Percentiles rank a stretch among this genome's conserved stretches.
These are phyloP conservation scores for Nebria ingens DNA, from an alignment of 1,140 invertebrate genomes.

Conservation along the genomic window DNA sequence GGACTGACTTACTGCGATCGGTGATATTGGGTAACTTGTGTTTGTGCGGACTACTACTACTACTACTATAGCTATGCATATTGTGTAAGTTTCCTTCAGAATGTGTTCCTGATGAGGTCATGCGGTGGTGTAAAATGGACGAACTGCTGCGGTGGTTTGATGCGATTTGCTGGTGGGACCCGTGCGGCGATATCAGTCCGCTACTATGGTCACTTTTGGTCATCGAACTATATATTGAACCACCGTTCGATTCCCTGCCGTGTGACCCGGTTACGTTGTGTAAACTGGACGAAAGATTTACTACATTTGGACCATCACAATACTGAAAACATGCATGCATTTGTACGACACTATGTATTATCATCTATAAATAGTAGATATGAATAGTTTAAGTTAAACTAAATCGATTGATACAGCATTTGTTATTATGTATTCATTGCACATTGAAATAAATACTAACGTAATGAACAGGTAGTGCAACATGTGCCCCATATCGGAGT, in stretches of 20 bases:
- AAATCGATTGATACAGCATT: no score
- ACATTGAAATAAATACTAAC: conserved; percentile 1
- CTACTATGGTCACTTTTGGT: conserved; percentile 23
- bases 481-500: not conserved
- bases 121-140: conserved; percentile 7
- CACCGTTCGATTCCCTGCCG: conserved; percentile 17
- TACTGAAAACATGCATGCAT: conserved; percentile 9
- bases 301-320: conserved; percentile 14
- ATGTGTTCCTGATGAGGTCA: conserved; percentile 22
- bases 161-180: not conserved
- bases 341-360: not conserved
- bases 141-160: conserved; percentile 10
- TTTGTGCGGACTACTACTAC: conserved; percentile 21
- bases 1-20: not conserved
- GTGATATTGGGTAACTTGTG: not conserved
- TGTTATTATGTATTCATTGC: no score
- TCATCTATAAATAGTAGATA: not conserved
- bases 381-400: no score
- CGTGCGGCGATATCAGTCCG: conserved; percentile 12
- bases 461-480: not conserved
- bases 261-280: conserved; percentile 30
- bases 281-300: conserved; percentile 32
- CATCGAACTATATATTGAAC: conserved; percentile 21
- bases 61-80: conserved; percentile 28
- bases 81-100: conserved; percentile 33